Base-by-base conservation (phyloP, 1,140 invertebrate species). In the Camponotus vicinus region DNA sequence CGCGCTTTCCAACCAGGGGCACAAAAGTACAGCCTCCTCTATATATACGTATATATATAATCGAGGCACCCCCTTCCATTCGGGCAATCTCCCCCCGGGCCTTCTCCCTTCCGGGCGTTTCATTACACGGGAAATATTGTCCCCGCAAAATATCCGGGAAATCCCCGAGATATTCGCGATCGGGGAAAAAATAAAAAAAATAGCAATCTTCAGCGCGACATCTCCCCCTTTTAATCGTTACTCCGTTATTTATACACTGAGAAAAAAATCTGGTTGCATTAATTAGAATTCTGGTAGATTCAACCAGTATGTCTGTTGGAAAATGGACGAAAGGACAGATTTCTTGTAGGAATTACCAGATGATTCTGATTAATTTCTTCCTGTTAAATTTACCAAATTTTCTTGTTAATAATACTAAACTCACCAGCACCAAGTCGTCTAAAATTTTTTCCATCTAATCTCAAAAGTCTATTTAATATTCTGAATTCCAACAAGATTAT, bases 1-100 rank as follows among this genome's bases (percentile, higher is more conserved):
- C 37, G 27, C 79, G 66, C 34, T 52, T 32, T 61, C 8, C 42
- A 45, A 37, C 40, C 5, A 27, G 66, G 45, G 37, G 7, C 21
- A 75, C 69, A 75, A 75, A 75, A 75, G 79, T 83, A 59, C 52
- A 55, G 78, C 21, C 27, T 40, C 59, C 70, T 55, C 79, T 82
- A 18, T 63, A 27, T 27, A 27, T 27, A 27, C 27, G 27, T 27
- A 27, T 27, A 27, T 27, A 27, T 27, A 45, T 45, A 75, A 83
- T 75, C 69, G 64, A 21, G 40, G 69, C 55, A 61, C 40, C 55
- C 69, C 79, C 61, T 52, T 52, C 49, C 15, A 52, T 27, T 27
- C 49, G 4, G 11, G 45, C 11, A 52, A 52, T 15, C 4, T 52
- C 5, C 15, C 78, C 49, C 79, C 27, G 67, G 67, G 15, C 66